phyloP scores from a whole-genome alignment of 2,888 invertebrate genomes.

The Seladonia tumulorum region DNA sequence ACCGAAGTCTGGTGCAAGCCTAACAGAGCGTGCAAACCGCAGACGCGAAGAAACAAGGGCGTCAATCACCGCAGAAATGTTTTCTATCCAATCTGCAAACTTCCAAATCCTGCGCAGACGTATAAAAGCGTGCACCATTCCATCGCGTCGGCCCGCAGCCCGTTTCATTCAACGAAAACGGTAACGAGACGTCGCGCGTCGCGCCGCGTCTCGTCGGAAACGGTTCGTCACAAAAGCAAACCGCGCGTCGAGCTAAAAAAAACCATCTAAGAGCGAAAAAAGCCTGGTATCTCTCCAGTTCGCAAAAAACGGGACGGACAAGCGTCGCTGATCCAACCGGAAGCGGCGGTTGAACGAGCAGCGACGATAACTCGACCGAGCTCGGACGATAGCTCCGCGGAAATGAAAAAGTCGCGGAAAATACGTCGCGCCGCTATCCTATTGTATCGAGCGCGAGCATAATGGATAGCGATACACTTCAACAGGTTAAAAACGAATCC shows the following conservation, averaged over 20 bases:
- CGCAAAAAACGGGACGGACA: neutral
- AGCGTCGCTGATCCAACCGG: neutral
- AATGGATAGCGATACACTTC: conserved; percentile 35
- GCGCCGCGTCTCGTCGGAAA: conserved; percentile 1
- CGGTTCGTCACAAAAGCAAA: neutral
- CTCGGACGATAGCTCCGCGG: conserved; percentile 2
- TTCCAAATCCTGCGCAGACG: neutral
- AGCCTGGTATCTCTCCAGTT: neutral
- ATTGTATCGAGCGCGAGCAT: conserved; percentile 36
- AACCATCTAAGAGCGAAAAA: conserved; percentile 6
- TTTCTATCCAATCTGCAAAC: neutral
- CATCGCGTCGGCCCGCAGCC: neutral
- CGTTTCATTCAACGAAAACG: neutral
- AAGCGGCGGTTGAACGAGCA: conserved; percentile 2
- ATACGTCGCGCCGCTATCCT: conserved; percentile 9
- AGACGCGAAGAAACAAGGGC: too few relatives aligned
- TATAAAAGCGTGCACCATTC: neutral
- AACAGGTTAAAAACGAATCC: conserved; percentile 2
- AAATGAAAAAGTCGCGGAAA: conserved; percentile 22
- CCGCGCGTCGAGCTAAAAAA: neutral
- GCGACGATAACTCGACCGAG: neutral
- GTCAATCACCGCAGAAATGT: neutral
- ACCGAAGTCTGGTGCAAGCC: too few relatives aligned
- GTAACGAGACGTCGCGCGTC: conserved; percentile 3
- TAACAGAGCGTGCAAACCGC: too few relatives aligned